Conservation (phyloP, 2,888 invertebrate species). For the Mactromeris polynyma region DNA sequence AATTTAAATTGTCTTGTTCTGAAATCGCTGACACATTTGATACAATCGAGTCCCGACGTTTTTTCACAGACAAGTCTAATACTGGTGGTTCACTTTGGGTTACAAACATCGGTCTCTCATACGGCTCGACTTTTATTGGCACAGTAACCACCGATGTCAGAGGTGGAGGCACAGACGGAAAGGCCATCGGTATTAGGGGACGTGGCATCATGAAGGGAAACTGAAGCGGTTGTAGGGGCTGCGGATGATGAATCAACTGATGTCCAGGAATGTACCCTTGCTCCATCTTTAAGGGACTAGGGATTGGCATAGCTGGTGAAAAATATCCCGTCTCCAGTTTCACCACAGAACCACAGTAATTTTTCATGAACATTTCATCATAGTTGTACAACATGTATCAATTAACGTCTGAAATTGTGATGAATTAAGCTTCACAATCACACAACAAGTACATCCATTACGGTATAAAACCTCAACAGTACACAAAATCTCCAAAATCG, state of each 20-base stretch:
- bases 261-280: slow-evolving; percentile 47
- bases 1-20: slow-evolving; percentile 16
- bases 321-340: slow-evolving; percentile 44
- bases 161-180: slow-evolving; percentile 47
- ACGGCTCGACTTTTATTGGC: slow-evolving; percentile 27
- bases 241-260: slow-evolving; percentile 45
- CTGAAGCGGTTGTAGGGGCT: slow-evolving; percentile 44
- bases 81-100: slow-evolving; percentile 44
- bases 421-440: not conserved
- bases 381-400: slow-evolving; percentile 9
- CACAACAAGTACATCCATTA: slow-evolving; percentile 7
- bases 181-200: slow-evolving; percentile 40
- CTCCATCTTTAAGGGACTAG: slow-evolving; percentile 58
- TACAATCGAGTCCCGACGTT: slow-evolving; percentile 45
- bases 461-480: not conserved
- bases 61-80: slow-evolving; percentile 66
- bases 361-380: slow-evolving; percentile 65
- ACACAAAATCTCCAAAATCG: not conserved
- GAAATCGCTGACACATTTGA: slow-evolving; percentile 37
- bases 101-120: slow-evolving; percentile 1
- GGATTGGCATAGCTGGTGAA: slow-evolving; percentile 57
- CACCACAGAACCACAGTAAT: slow-evolving; percentile 51
- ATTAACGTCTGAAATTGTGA: not conserved
- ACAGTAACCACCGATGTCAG: not conserved
- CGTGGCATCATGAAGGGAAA: slow-evolving; percentile 62